phyloP scores from a whole-genome alignment of 1,140 invertebrate species.

The Pachyrhynchus sulphureomaculatus region DNA sequence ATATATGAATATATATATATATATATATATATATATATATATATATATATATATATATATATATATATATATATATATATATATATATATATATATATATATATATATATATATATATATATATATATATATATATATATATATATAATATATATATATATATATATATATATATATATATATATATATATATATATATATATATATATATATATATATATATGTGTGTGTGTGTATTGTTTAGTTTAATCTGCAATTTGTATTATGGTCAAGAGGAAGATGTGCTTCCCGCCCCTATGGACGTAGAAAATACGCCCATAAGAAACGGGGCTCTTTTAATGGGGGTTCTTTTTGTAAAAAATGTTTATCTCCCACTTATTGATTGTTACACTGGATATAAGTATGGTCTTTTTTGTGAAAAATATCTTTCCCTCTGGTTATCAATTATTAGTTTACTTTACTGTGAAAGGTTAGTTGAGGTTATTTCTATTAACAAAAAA shows the following conservation, averaged over 20 bases:
- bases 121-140: constrained; percentile 4
- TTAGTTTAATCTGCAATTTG: background rate
- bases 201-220: constrained; percentile 4
- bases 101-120: constrained; percentile 1
- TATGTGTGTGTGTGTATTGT: background rate
- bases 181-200: constrained; percentile 4
- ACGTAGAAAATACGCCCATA: too few species aligned
- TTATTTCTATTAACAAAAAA: too few species aligned
- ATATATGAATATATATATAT: background rate
- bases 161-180: constrained; percentile 4
- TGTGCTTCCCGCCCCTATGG: too few species aligned
- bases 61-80: background rate
- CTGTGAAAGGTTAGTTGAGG: too few species aligned
- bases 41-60: constrained; percentile 1
- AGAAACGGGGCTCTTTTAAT: too few species aligned
- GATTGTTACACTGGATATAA: too few species aligned
- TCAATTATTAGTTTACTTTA: too few species aligned
- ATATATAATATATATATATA: constrained; percentile 4
- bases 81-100: background rate
- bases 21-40: background rate
- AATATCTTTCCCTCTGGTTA: too few species aligned
- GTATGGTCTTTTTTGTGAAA: too few species aligned
- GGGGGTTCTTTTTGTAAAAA: too few species aligned
- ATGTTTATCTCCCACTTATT: too few species aligned
- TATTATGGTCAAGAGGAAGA: too few species aligned